phyloP scores from a whole-genome alignment of 2,888 invertebrate species.

The Psococerastis gibbosa region DNA sequence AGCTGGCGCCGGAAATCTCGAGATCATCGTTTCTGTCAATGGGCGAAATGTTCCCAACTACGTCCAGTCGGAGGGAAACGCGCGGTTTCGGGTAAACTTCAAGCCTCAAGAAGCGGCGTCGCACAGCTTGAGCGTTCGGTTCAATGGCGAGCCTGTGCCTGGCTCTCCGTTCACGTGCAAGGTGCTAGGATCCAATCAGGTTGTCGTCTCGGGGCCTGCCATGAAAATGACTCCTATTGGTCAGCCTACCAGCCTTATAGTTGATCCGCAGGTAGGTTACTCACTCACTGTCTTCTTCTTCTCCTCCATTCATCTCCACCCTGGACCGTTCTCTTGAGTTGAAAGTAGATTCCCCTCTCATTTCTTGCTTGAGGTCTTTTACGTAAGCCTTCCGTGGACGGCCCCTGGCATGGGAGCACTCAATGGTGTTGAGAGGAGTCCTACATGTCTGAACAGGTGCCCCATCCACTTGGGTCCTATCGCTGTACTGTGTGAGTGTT shows the following conservation, averaged over 20 bases:
- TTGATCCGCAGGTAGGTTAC: constrained; percentile 31
- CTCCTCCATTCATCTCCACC: too few relatives aligned
- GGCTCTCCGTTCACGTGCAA: constrained; percentile 88
- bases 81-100: constrained; percentile 84
- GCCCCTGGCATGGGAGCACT: constrained; percentile 24
- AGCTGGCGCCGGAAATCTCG: constrained; percentile 84
- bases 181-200: constrained; percentile 48
- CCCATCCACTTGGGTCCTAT: too few relatives aligned
- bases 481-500: too few relatives aligned
- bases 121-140: constrained; percentile 78
- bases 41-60: constrained; percentile 96
- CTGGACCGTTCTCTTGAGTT: too few relatives aligned
- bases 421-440: too few relatives aligned
- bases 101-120: constrained; percentile 86
- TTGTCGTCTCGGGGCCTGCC: constrained; percentile 42
- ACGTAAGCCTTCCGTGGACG: too few relatives aligned
- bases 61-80: constrained; percentile 93
- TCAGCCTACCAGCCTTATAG: constrained; percentile 36
- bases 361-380: too few relatives aligned
- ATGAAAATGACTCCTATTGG: constrained; percentile 50
- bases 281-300: background rate
- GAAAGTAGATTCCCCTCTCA: too few relatives aligned
- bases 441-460: too few relatives aligned
- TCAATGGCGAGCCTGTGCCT: constrained; percentile 46
- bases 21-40: constrained; percentile 92